Base-by-base conservation (phyloP, 2,797 vertebrate genomes). In the Myripristis jacobus region DNA sequence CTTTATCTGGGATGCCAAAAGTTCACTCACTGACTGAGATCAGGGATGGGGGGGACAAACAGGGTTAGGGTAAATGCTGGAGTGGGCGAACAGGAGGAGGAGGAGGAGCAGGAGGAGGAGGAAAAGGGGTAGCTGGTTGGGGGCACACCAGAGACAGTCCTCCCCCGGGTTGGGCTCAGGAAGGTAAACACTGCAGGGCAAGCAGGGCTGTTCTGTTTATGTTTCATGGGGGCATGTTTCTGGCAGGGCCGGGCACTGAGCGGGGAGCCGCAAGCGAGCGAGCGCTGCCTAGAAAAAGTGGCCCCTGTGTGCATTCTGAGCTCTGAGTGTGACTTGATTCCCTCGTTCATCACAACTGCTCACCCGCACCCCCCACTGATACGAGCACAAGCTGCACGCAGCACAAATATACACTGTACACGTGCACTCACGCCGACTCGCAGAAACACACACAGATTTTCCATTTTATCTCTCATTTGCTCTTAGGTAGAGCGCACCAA, bases 1-100 rank as follows among this genome's bases (percentile, higher is more conserved):
- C 81, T 91, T 82, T 81, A 88, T 90, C 78, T 62, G 73, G 38
- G 72, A 88, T 70, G 87, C 71, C 66, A 70, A 88, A 85, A 77
- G 80, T 86, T 88, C 66, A 75, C 75, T 83, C 70, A 19, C 68
- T 50, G 63, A 52, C 24, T 31, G 66, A 70, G 73, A 82, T 86
- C 66, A 57, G 55, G 44, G 70, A 36, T 58, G 52, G 21, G 61
- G 47, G 52, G 67, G 66, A 64, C 61, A 70, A 59, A 60, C 12
- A 44, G 71, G 60, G 58, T 44, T 60, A 66, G 57, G 60, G 65
- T 64, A 60, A 70, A 82, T 41, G 66, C 67, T 54, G 78, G 59
- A 38, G 66, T 24, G 3, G 50, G 21, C 31, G 43, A 36, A 51
- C 27, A 66, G 53, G 43, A 16, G 43, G 53, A 22, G 43, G 53